A percentile compares a stretch with the other conserved stretches of the same genome.
These are phyloP conservation scores for Schizopygopsis pylzovi DNA, from an alignment of 2,797 vertebrate species.

Conservation along the genomic window DNA sequence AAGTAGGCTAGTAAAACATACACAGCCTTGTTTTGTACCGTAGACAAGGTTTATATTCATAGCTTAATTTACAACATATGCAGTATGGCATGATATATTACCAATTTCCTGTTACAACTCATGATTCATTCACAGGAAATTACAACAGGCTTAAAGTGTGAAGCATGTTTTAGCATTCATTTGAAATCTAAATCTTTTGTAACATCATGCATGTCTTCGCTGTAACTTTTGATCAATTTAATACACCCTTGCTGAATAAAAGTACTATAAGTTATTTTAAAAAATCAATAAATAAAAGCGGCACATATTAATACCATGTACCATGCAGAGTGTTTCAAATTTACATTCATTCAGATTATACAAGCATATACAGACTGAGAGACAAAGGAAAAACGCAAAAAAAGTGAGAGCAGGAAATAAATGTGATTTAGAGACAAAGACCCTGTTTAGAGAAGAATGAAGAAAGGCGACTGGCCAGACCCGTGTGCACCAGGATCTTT, in stretches of 20 bases:
- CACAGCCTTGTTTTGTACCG: not conserved
- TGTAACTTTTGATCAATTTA: not conserved
- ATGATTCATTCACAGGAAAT: not conserved
- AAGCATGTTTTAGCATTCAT: not conserved
- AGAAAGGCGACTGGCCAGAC: no score
- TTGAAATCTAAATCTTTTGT: not conserved
- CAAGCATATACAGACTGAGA: conserved; percentile 56
- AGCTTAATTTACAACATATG: not conserved
- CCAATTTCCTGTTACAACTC: not conserved
- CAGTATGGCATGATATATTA: not conserved
- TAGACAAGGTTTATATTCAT: not conserved
- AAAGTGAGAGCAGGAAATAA: not conserved
- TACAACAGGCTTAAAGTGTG: not conserved
- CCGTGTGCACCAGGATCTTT: no score
- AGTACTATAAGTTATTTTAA: not conserved
- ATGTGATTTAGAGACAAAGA: not conserved
- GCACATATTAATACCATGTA: no score
- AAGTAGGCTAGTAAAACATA: no score
- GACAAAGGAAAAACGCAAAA: not conserved
- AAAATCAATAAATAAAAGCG: no score
- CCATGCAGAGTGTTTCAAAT: no score
- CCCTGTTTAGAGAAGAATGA: no score
- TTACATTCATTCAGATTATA: no score
- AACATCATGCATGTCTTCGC: not conserved
- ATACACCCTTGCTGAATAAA: not conserved